These are phyloP conservation scores for Andrena trimmerana DNA, from an alignment of 2,888 invertebrate species.

Conservation along the genomic window DNA sequence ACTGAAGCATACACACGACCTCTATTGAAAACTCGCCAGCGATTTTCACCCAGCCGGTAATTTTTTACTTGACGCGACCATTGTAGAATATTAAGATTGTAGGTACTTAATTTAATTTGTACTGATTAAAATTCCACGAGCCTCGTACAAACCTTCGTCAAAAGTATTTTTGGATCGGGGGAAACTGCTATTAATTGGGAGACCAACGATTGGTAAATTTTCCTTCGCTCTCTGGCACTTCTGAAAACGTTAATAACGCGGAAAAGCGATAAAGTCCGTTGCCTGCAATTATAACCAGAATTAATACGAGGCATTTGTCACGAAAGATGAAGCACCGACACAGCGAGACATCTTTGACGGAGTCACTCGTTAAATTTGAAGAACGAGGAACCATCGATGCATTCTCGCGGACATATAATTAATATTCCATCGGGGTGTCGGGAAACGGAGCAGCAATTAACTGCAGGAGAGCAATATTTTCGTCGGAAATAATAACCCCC, in stretches of 20 bases:
- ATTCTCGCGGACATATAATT: slow-evolving; percentile 29
- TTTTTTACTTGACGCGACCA: background rate
- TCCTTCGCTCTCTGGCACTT: background rate
- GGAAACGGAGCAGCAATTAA: slow-evolving; percentile 15
- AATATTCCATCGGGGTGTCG: slow-evolving; percentile 22
- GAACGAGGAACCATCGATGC: slow-evolving; percentile 12
- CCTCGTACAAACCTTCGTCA: slow-evolving; percentile 7
- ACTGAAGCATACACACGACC: background rate
- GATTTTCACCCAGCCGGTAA: background rate
- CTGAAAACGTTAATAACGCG: slow-evolving; percentile 1
- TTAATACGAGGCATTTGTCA: slow-evolving; percentile 25
- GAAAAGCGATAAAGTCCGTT: background rate
- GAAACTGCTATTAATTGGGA: background rate
- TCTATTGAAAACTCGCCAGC: background rate
- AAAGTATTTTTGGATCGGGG: slow-evolving; percentile 13
- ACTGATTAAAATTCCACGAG: slow-evolving; percentile 7
- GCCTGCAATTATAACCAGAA: slow-evolving; percentile 19
- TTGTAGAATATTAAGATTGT: slow-evolving; percentile 7
- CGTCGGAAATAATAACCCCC: slow-evolving; percentile 22
- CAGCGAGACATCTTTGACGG: background rate
- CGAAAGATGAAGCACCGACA: background rate
- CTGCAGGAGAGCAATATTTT: slow-evolving; percentile 1
- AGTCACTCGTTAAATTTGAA: slow-evolving; percentile 24
- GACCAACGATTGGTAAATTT: background rate
- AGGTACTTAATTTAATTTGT: slow-evolving; percentile 15